Percentiles rank a stretch among this genome's conserved stretches.
Conservation (phyloP, 37 sponge, comb jelly and placozoan genomes). For the Oopsacas minuta region DNA sequence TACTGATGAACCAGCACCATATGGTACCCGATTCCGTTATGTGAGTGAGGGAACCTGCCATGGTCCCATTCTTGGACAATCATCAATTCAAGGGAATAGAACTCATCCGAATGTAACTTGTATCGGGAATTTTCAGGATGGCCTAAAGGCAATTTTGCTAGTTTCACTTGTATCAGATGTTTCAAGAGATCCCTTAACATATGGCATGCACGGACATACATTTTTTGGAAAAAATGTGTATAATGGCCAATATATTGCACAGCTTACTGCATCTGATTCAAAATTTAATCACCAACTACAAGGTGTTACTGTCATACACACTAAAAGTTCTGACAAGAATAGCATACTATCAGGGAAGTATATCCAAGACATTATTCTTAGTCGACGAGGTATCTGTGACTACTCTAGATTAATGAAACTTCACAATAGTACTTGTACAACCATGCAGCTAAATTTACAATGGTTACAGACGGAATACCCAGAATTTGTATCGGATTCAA, state of each 20-base stretch:
- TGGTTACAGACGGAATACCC: background rate
- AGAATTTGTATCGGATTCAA: background rate
- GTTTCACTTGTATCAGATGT: background rate
- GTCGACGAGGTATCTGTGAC: background rate
- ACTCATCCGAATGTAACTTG: background rate
- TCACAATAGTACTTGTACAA: background rate
- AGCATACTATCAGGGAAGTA: background rate
- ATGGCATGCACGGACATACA: background rate
- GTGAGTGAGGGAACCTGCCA: constrained; percentile 12
- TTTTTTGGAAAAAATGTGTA: background rate
- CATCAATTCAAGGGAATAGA: background rate
- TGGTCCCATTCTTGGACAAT: background rate
- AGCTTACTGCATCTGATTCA: background rate
- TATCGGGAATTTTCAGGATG: background rate
- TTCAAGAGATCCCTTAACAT: background rate
- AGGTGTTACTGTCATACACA: background rate
- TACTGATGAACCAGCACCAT: background rate
- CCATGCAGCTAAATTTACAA: background rate
- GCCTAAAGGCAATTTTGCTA: background rate
- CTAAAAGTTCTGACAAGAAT: background rate
- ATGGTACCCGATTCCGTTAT: background rate
- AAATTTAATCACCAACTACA: background rate
- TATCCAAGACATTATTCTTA: background rate
- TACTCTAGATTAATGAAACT: background rate
- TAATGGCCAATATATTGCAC: background rate